Base-by-base conservation (phyloP, 1,140 invertebrate genomes). In the Acromyrmex charruanus region DNA sequence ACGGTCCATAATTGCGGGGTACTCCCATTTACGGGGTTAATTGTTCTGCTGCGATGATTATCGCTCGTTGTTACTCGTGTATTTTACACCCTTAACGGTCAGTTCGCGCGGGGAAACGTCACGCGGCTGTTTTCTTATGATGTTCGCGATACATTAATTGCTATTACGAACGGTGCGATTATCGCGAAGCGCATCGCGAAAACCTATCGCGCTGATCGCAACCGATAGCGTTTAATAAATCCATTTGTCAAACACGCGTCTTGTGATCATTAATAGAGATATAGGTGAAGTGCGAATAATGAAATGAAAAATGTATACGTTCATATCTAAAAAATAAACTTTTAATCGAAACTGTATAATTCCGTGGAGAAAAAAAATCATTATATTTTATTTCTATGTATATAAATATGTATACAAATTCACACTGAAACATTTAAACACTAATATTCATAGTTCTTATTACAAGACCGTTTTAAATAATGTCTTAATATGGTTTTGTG, bases 1-100 rank as follows among this genome's bases (percentile, higher is more conserved):
- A 58, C 80, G 80, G 77, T 31, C 65, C 89, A 77, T 86, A 91
- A 85, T 87, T 75, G 74, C 69, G 85, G 61, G 74, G 49, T 84
- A 77, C 74, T 79, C 88, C 63, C 82, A 77, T 82, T 81, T 63
- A 55, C 66, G 59, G 44, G 81, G 88, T 90, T 91, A 92, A 92
- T 92, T 91, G 84, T 82, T 86, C 84, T 81, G 69, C 66, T 72
- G 44, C 49, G 69, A 81, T 87, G 79, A 84, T 69, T 87, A 87
- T 87, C 79, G 66, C 49, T 61, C 65, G 68, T 25, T 75, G 80
- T 72, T 79, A 53, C 53, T 44, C 49, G 66, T 65, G 68, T 72
- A 51, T 75, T 87, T 87, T 87, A 84, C 44, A 65, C 66, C 69
- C 86, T 84, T 84, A 84, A 75, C 80, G 69, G 35, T 84, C 55